These are phyloP conservation scores for Scolopax mira DNA, from an alignment of 2,113 vertebrate species.

Conservation along the genomic window DNA sequence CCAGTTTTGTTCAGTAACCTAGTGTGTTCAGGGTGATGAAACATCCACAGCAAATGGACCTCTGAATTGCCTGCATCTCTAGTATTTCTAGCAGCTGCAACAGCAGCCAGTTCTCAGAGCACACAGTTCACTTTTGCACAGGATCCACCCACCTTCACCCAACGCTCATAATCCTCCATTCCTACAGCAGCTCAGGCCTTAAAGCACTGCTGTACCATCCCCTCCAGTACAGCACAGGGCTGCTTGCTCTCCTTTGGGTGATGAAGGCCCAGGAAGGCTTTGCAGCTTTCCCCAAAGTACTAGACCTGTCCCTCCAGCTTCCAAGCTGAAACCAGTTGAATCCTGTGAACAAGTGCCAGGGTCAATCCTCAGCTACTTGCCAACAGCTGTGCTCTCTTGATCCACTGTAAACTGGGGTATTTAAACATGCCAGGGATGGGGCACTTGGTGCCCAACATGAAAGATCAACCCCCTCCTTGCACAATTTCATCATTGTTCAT, in stretches of 20 bases:
- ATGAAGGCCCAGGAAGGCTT: background rate
- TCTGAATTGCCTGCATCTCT: background rate
- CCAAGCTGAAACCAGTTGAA: background rate
- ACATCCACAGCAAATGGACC: background rate
- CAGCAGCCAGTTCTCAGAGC: background rate
- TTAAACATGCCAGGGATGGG: background rate
- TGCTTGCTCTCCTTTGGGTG: background rate
- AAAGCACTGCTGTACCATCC: too few relatives aligned
- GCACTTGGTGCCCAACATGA: background rate
- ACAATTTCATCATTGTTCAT: accelerated
- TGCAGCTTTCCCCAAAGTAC: background rate
- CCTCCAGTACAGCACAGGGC: background rate
- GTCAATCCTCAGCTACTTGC: background rate
- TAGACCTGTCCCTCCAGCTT: background rate
- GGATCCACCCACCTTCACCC: background rate
- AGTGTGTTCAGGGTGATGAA: background rate
- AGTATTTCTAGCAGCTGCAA: background rate
- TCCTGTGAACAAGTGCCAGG: accelerated
- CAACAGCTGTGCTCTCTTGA: background rate
- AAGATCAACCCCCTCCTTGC: background rate
- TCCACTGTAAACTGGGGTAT: background rate
- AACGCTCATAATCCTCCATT: accelerated
- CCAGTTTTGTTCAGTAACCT: background rate
- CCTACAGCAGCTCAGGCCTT: background rate
- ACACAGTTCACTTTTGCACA: background rate